These are phyloP conservation scores for Spermophilus dauricus DNA, from an alignment of 2,113 vertebrate species.

Conservation along the genomic window DNA sequence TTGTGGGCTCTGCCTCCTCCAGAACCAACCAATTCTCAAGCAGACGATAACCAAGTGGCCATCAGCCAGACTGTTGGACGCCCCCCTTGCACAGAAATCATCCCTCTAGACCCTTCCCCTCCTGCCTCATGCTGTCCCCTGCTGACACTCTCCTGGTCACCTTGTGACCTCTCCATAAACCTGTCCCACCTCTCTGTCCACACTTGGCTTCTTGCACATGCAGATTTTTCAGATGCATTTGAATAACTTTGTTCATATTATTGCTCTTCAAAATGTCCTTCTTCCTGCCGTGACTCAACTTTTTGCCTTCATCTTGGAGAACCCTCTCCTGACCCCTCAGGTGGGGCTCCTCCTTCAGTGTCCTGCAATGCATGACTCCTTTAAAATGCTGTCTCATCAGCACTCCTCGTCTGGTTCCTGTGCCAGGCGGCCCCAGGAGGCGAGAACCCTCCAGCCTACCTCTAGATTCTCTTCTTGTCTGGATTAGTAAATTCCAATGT, in stretches of 20 bases:
- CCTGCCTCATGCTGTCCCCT: not conserved
- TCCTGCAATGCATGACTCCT: not conserved
- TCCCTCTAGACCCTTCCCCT: not conserved
- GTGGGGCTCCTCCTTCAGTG: not conserved
- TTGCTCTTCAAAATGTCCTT: not conserved
- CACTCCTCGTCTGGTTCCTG: not conserved
- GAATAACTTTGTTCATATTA: not conserved
- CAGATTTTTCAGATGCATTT: rapidly evolving
- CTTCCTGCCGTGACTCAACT: not conserved
- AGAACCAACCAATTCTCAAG: not conserved
- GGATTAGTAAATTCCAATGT: no score
- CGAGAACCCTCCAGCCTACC: not conserved
- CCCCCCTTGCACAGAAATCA: not conserved
- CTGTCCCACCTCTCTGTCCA: not conserved
- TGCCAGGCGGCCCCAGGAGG: not conserved
- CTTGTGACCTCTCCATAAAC: not conserved
- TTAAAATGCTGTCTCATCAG: not conserved
- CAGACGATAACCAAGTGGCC: not conserved
- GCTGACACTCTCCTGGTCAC: no score
- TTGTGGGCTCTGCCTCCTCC: no score
- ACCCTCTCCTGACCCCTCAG: no score
- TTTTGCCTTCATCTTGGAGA: not conserved
- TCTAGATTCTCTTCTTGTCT: no score
- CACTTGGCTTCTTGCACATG: no score
- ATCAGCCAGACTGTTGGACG: not conserved